Evolutionary conservation across 2,888 invertebrate genomes (phyloP).

Genomic region (Drosophila maculinotata): DNA sequence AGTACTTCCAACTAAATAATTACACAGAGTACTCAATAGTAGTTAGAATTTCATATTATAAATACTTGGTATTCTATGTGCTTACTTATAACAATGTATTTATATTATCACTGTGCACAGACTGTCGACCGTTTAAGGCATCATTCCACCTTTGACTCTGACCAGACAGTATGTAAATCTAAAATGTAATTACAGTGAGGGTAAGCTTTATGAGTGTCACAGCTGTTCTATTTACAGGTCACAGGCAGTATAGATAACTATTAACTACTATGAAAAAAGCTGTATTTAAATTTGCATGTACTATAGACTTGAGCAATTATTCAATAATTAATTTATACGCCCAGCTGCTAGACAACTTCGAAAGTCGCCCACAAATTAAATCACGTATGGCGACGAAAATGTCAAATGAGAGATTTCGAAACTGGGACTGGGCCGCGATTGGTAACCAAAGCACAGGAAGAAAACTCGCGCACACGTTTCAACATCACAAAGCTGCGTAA

Average conservation of each 20-base stretch:
- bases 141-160: not conserved
- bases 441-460: conserved; percentile 69
- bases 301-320: not conserved
- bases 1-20: not conserved
- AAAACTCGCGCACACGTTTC: conserved; percentile 60
- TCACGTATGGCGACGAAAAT: conserved; percentile 55
- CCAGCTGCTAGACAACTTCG: conserved; percentile 7
- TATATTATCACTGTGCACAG: not conserved
- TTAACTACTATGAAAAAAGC: no score
- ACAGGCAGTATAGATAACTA: not conserved
- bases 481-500: conserved; percentile 54
- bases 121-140: not conserved
- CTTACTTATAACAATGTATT: not conserved
- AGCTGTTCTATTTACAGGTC: not conserved
- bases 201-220: no score
- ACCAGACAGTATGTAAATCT: not conserved
- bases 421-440: conserved; percentile 70
- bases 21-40: not conserved
- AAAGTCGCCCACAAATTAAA: conserved; percentile 36
- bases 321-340: not conserved
- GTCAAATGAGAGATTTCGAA: conserved; percentile 45
- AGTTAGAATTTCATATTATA: not conserved
- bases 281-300: not conserved
- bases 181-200: not conserved
- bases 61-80: not conserved